Evolutionary conservation across 2,113 vertebrate species (phyloP).

Genomic region (Aviceda subcristata): DNA sequence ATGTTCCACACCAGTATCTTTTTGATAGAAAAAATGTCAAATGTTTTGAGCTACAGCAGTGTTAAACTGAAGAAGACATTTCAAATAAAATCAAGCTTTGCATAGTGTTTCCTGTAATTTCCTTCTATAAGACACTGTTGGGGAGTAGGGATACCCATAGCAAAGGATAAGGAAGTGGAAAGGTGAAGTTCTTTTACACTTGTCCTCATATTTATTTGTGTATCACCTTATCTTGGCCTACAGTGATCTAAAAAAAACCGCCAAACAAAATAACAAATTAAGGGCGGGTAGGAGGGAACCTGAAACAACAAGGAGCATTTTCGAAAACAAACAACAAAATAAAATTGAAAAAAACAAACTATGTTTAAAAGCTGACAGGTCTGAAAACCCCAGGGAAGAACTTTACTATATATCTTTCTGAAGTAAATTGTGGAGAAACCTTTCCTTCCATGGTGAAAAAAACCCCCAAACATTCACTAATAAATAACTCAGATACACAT

Average conservation of each 20-base stretch:
- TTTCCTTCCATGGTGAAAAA: neutral
- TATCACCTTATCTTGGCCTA: neutral
- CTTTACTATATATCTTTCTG: neutral
- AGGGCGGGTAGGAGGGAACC: rapidly evolving
- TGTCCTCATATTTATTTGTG: neutral
- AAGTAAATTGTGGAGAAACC: neutral
- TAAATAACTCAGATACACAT: neutral
- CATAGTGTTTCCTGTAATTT: neutral
- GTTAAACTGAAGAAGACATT: neutral
- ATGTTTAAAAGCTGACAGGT: neutral
- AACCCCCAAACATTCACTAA: neutral
- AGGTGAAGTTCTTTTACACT: neutral
- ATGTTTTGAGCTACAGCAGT: neutral
- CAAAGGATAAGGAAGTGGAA: neutral
- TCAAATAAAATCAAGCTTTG: neutral
- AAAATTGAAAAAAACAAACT: neutral
- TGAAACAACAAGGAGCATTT: rapidly evolving
- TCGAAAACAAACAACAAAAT: neutral
- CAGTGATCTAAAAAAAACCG: neutral
- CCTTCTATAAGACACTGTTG: neutral
- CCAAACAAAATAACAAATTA: neutral
- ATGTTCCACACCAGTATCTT: neutral
- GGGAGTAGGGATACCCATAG: neutral
- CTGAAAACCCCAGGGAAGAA: neutral
- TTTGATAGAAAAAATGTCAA: neutral